Base-by-base conservation (phyloP, 2,113 vertebrate species). In the Myrmecophaga tridactyla region DNA sequence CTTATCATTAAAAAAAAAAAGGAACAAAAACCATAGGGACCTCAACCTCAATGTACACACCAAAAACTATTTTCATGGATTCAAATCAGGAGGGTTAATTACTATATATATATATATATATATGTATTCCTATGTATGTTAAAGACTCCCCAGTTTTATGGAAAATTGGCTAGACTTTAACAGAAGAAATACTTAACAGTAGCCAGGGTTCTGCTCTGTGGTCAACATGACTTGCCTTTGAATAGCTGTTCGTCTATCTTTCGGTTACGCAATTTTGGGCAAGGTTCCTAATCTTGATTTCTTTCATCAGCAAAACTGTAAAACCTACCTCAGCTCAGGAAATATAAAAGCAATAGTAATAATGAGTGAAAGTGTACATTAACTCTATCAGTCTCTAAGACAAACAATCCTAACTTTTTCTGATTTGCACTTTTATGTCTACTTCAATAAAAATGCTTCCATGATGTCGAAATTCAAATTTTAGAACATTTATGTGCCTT, bases 261-360 rank as follows among this genome's bases (percentile, higher is more conserved):
- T 27, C 72, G 53, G 27, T 63, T 62, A 65, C 31, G 53, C 88
- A n/a, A 89, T 25, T 43, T 63, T 56, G 65, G 62, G 43, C 12
- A 92, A 94, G 48, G 67, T 14, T 78, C 58, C 87, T 83, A 85
- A 91, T n/a, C 41, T 93, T 63, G 31, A 88, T 56, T 94, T 92
- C 53, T 78, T 56, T 94, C 67, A 86, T 25, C 46, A 83, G 60
- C 34, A 82, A 81, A 86, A 86, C n/a, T 46, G 20, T 67, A 92
- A 81, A 12, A 85, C 29, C 36, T 70, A 81, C 1, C 29, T 39
- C 63, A 78, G 58, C 60, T 87, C 39, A 72, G 77, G 62, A 76
- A 88, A 62, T 51, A 14, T 56, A 56, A 56, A 56, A 56, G 53
- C 21, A 56, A 56, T 56, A 56, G 18, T 20, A 56, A 20, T 21